phyloP scores from a whole-genome alignment of 2,113 vertebrate genomes.

The Cricetomys ansorgei region DNA sequence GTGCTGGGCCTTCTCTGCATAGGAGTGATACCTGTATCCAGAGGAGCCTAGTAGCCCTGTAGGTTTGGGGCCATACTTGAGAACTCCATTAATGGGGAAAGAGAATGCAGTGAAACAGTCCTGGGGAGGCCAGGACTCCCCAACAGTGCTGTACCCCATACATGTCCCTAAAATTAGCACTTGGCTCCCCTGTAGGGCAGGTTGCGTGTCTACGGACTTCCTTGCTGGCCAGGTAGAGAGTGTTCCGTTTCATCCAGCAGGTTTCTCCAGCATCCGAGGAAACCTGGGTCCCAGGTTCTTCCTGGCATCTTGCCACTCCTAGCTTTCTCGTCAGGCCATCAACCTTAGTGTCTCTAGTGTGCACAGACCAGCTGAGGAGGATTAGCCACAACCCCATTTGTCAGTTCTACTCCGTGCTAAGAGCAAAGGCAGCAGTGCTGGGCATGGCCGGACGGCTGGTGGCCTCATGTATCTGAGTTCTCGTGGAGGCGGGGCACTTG shows the following conservation, averaged over 20 bases:
- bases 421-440: neutral
- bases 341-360: neutral
- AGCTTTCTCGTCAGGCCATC: neutral
- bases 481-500: rapidly evolving
- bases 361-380: neutral
- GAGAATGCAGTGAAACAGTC: neutral
- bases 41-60: neutral
- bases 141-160: neutral
- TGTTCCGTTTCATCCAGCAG: rapidly evolving
- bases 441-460: no score
- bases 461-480: neutral
- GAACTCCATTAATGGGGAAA: neutral
- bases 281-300: neutral
- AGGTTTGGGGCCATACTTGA: neutral
- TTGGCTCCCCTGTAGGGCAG: neutral
- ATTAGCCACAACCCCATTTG: no score
- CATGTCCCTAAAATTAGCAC: neutral
- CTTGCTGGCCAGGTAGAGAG: neutral
- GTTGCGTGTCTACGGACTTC: neutral
- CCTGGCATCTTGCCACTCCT: neutral
- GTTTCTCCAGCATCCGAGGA: neutral
- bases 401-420: neutral
- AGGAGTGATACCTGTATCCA: rapidly evolving
- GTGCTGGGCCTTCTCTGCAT: neutral
- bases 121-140: neutral